Evolutionary conservation across 1,140 invertebrate species (phyloP).

Genomic region (Heliconius hermathena): DNA sequence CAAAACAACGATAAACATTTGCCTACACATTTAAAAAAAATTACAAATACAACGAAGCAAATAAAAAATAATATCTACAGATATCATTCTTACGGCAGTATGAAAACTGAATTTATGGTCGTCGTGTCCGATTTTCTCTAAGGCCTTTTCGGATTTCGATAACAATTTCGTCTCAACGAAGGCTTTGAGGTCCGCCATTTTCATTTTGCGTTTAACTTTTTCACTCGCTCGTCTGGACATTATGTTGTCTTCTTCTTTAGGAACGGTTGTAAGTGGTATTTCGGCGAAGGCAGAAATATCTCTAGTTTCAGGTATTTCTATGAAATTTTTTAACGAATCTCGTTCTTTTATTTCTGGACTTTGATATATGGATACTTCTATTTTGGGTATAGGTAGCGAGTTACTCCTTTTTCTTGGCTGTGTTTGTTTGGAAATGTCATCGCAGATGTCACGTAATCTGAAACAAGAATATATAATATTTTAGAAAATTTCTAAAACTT

Average conservation of each 20-base stretch:
- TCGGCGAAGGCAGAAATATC: slow-evolving; percentile 83
- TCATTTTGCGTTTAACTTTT: slow-evolving; percentile 91
- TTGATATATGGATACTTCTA: slow-evolving; percentile 92
- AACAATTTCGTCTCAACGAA: slow-evolving; percentile 95
- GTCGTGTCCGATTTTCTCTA: slow-evolving; percentile 93
- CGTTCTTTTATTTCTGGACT: slow-evolving; percentile 87
- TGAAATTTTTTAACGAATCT: slow-evolving; percentile 88
- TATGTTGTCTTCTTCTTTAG: slow-evolving; percentile 80
- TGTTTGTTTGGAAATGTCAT: slow-evolving; percentile 87
- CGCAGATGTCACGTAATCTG: slow-evolving; percentile 91
- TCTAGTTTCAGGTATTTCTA: slow-evolving; percentile 87
- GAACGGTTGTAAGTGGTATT: slow-evolving; percentile 72
- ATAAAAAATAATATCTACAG: slow-evolving; percentile 71
- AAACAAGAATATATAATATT: slow-evolving; percentile 28
- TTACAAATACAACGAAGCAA: slow-evolving; percentile 24
- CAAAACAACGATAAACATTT: neutral
- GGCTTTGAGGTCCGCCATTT: slow-evolving; percentile 93
- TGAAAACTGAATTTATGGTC: slow-evolving; percentile 80
- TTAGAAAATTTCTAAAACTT: too few species aligned
- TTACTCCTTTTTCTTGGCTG: slow-evolving; percentile 92
- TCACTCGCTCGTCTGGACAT: slow-evolving; percentile 88
- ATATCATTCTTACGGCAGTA: slow-evolving; percentile 79
- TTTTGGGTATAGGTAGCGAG: slow-evolving; percentile 96
- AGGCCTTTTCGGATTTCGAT: slow-evolving; percentile 94
- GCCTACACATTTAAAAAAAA: neutral